These are phyloP conservation scores for Motacilla tschutschensis DNA, from an alignment of 2,113 vertebrate species.

Conservation along the genomic window DNA sequence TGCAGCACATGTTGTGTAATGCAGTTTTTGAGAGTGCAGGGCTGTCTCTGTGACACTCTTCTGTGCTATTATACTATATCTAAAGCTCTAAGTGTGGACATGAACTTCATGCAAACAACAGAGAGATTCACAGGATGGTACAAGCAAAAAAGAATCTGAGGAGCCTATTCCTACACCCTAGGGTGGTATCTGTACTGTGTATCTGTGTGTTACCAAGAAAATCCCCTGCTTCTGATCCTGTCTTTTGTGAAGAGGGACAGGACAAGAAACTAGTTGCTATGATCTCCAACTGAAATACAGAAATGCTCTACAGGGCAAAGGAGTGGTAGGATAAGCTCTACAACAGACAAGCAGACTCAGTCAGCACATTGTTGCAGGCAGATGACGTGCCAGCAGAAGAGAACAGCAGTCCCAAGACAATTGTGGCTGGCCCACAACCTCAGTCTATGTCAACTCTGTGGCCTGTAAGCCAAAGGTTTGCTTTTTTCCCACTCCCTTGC, in stretches of 20 bases:
- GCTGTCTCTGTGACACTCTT: not conserved
- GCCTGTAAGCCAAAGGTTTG: slow-evolving; percentile 47
- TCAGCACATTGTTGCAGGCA: slow-evolving; percentile 53
- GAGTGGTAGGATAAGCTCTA: not conserved
- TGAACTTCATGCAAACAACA: not conserved
- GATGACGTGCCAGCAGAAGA: slow-evolving; percentile 50
- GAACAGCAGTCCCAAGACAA: slow-evolving; percentile 47
- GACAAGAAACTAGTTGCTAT: not conserved
- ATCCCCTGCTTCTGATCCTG: not conserved
- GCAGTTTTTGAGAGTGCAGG: not conserved
- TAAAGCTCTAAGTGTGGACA: not conserved
- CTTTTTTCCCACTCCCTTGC: slow-evolving; percentile 29
- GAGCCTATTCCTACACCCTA: not conserved
- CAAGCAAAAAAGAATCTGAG: not conserved
- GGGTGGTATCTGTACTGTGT: not conserved
- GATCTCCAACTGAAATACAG: not conserved
- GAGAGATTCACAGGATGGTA: not conserved
- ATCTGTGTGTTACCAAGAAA: not conserved
- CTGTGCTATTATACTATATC: not conserved
- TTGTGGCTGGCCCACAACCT: slow-evolving; percentile 47
- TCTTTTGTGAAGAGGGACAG: not conserved
- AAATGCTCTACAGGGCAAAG: slow-evolving; percentile 30
- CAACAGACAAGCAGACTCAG: slow-evolving; percentile 34
- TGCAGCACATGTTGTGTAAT: fast-evolving
- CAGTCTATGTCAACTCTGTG: slow-evolving; percentile 40